A percentile compares a stretch with the other conserved stretches of the same genome.
Conservation (phyloP, 1,140 invertebrate species). For the Drosophila yakuba region DNA sequence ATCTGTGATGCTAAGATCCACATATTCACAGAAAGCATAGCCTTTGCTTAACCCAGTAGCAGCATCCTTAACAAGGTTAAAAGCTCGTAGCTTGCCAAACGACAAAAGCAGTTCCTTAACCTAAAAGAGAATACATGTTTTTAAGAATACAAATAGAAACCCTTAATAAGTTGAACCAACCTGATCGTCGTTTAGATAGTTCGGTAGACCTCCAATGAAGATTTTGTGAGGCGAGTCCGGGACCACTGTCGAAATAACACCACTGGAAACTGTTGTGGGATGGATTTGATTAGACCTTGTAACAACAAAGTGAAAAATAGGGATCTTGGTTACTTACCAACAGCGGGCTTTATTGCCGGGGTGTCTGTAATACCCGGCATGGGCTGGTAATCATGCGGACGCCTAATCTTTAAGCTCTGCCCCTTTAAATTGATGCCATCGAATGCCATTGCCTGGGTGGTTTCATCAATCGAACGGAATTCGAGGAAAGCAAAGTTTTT, state of each 20-base stretch:
- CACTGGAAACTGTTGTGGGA: slow-evolving; percentile 86
- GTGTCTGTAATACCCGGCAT: slow-evolving; percentile 98
- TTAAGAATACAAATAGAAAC: slow-evolving; percentile 52
- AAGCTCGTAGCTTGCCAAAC: slow-evolving; percentile 98
- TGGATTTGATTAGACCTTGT: not conserved
- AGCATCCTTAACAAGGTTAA: slow-evolving; percentile 99
- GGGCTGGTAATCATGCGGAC: slow-evolving; percentile 99
- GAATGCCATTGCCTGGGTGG: slow-evolving; percentile 99
- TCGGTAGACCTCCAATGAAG: slow-evolving; percentile 99
- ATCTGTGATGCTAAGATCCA: slow-evolving; percentile 98
- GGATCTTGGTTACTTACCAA: slow-evolving; percentile 85
- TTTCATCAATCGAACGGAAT: slow-evolving; percentile 99
- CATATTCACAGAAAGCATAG: slow-evolving; percentile 99
- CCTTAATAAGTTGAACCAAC: slow-evolving; percentile 86
- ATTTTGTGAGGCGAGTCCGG: slow-evolving; percentile 99
- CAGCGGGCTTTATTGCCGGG: slow-evolving; percentile 93
- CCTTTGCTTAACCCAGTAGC: slow-evolving; percentile 99
- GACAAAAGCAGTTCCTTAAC: slow-evolving; percentile 98
- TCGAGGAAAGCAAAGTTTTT: slow-evolving; percentile 99
- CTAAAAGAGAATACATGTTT: slow-evolving; percentile 84
- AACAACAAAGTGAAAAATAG: too few species aligned
- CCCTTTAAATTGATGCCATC: slow-evolving; percentile 99
- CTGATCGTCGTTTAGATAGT: slow-evolving; percentile 99
- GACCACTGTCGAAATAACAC: slow-evolving; percentile 93
- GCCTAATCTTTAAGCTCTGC: slow-evolving; percentile 98